Conservation (phyloP, 2,113 vertebrate species). For the Porphyrio hochstetteri region DNA sequence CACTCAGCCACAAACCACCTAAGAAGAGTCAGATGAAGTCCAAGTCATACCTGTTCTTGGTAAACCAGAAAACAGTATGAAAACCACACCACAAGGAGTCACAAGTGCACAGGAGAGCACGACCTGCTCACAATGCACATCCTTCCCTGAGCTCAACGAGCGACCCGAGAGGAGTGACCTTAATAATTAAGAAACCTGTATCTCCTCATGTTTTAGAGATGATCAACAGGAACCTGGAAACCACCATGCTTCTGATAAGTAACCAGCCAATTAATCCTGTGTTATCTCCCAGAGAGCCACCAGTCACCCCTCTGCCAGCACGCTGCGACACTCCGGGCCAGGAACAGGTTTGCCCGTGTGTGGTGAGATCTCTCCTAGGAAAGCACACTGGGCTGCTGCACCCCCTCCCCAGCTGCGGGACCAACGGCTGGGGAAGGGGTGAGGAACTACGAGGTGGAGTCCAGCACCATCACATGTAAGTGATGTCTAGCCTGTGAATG, state of each 20-base stretch:
- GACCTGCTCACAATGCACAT: fast-evolving
- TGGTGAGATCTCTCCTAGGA: background rate
- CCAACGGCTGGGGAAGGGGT: background rate
- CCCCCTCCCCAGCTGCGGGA: background rate
- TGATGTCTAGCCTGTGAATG: background rate
- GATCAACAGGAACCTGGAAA: background rate
- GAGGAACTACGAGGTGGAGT: too few relatives aligned
- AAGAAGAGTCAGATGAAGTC: background rate
- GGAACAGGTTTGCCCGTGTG: fast-evolving
- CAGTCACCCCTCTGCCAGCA: background rate
- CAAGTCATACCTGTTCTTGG: background rate
- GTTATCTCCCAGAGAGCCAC: background rate
- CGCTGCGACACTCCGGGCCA: background rate
- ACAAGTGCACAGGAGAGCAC: fast-evolving
- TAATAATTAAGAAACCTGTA: background rate
- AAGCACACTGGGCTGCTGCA: background rate
- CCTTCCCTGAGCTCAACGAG: background rate
- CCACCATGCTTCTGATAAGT: background rate
- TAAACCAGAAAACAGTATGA: background rate
- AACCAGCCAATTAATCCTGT: background rate
- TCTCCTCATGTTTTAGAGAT: background rate
- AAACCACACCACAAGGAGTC: background rate
- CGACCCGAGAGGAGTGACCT: background rate
- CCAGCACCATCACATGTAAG: background rate
- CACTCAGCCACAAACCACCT: background rate